A percentile compares a stretch with the other conserved stretches of the same genome.
Conservation (phyloP, 1,140 invertebrate genomes). For the Contarinia nasturtii region DNA sequence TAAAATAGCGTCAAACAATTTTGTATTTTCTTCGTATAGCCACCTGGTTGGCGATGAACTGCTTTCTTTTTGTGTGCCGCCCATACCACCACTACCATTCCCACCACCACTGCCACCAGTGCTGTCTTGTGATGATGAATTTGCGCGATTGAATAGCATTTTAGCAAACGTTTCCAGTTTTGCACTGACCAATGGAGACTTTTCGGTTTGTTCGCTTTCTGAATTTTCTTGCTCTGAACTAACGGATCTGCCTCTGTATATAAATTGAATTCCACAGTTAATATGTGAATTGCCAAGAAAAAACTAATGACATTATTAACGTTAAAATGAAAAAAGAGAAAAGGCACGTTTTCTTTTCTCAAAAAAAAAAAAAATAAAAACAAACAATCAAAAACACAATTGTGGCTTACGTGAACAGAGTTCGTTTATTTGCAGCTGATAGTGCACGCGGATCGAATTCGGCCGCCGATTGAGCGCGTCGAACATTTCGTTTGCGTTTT, state of each 20-base stretch:
- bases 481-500: slow-evolving; percentile 30
- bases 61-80: slow-evolving; percentile 1
- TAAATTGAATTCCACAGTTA: background rate
- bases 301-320: no score
- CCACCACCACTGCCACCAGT: no score
- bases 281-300: background rate
- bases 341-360: no score
- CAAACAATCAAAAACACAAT: background rate
- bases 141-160: slow-evolving; percentile 34
- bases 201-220: slow-evolving; percentile 27
- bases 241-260: slow-evolving; percentile 31
- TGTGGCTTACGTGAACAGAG: slow-evolving; percentile 13
- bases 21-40: background rate
- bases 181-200: slow-evolving; percentile 33
- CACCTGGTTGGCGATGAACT: slow-evolving; percentile 11
- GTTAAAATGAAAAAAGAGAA: no score
- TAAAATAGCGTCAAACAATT: background rate
- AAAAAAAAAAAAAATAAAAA: background rate
- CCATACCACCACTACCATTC: no score
- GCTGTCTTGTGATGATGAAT: slow-evolving; percentile 11
- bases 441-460: slow-evolving; percentile 46
- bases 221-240: slow-evolving; percentile 31
- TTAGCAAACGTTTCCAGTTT: slow-evolving; percentile 41
- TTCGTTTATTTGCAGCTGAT: slow-evolving; percentile 36
- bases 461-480: slow-evolving; percentile 50